phyloP scores from a whole-genome alignment of 2,888 invertebrate genomes.

The Eupithecia subfuscata region DNA sequence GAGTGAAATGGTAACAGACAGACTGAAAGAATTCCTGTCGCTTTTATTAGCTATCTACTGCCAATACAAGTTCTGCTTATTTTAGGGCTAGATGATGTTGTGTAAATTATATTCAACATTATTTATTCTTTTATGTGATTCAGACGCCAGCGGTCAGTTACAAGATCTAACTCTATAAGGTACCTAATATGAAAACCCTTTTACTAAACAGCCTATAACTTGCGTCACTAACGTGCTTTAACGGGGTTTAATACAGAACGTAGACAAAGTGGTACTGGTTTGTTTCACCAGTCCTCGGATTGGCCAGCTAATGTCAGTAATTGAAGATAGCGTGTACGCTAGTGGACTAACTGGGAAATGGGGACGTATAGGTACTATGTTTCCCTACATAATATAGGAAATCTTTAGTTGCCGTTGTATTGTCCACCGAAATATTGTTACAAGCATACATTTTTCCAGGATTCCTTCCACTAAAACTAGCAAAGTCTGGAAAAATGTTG shows the following conservation, averaged over 20 bases:
- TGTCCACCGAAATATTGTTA: background rate
- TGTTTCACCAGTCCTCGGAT: slow-evolving; percentile 67
- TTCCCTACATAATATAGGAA: background rate
- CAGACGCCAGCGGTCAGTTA: background rate
- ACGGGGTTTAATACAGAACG: slow-evolving; percentile 68
- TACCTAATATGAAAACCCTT: background rate
- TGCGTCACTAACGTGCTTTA: slow-evolving; percentile 57
- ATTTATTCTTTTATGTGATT: too few species aligned
- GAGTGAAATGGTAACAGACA: too few species aligned
- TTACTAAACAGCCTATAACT: slow-evolving; percentile 34
- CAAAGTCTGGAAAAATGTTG: too few species aligned
- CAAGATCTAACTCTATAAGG: background rate
- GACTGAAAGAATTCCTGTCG: too few species aligned
- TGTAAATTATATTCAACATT: too few species aligned
- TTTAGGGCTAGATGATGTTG: too few species aligned
- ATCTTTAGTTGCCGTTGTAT: background rate
- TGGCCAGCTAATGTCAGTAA: slow-evolving; percentile 61
- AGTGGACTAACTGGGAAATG: background rate
- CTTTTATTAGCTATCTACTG: too few species aligned
- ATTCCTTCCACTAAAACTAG: background rate
- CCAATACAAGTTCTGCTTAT: too few species aligned
- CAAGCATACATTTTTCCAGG: background rate
- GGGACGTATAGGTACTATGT: background rate
- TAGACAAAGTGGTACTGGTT: slow-evolving; percentile 71
- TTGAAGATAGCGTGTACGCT: slow-evolving; percentile 37